A percentile compares a stretch with the other conserved stretches of the same genome.
Evolutionary conservation across 2,888 invertebrate species (phyloP).

Genomic region (Uloborus plumipes): DNA sequence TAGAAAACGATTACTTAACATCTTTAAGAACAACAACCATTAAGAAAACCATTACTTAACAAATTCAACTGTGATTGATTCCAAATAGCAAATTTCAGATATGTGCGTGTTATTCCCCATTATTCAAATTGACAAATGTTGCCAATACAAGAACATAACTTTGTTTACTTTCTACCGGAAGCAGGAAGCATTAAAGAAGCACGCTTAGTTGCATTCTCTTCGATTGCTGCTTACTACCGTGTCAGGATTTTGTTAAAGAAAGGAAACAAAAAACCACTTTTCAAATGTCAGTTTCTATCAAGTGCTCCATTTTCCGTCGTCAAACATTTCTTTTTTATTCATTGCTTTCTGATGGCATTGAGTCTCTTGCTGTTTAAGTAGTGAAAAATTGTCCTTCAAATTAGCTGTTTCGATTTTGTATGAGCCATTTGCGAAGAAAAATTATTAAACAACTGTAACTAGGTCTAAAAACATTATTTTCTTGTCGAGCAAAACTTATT

Average conservation of each 20-base stretch:
- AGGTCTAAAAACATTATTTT: neutral
- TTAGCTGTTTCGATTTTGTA: neutral
- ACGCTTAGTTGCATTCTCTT: slow-evolving; percentile 16
- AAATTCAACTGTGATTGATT: too few species aligned
- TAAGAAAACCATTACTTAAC: too few species aligned
- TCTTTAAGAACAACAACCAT: too few species aligned
- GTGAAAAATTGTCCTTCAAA: slow-evolving; percentile 24
- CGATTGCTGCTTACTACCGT: neutral
- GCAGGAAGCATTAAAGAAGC: slow-evolving; percentile 28
- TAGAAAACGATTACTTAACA: too few species aligned
- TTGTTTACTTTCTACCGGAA: slow-evolving; percentile 23
- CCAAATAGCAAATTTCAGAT: too few species aligned
- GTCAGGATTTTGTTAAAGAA: slow-evolving; percentile 3
- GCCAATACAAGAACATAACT: neutral
- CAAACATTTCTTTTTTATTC: neutral
- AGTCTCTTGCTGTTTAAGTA: neutral
- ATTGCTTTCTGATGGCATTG: slow-evolving; percentile 14
- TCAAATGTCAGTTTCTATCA: too few species aligned
- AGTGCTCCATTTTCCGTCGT: neutral
- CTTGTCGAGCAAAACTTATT: neutral
- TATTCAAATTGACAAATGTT: too few species aligned
- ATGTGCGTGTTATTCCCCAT: too few species aligned
- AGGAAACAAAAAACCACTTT: slow-evolving; percentile 2
- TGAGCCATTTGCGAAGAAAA: too few species aligned
- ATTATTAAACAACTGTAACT: too few species aligned